These are phyloP conservation scores for Botia kubotai DNA, from an alignment of 2,797 vertebrate species.

Conservation along the genomic window DNA sequence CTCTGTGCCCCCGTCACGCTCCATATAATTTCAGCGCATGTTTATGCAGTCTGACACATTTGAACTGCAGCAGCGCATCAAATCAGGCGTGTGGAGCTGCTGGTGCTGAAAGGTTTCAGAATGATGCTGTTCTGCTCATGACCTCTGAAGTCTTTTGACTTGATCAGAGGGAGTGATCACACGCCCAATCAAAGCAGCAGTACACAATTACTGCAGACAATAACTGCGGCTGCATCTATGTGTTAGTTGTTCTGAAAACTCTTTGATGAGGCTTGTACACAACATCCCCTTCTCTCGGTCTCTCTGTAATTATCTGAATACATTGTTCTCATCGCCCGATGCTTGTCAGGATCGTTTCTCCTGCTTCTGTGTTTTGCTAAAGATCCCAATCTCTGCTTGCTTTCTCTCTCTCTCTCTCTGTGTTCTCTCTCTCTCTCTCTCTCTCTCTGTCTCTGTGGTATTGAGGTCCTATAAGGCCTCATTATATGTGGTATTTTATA, in stretches of 20 bases:
- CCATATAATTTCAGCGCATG: neutral
- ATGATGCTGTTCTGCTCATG: neutral
- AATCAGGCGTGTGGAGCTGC: neutral
- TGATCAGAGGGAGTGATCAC: neutral
- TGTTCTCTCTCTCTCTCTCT: neutral
- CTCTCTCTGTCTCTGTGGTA: slow-evolving; percentile 22
- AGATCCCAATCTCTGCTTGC: neutral
- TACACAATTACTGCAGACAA: slow-evolving; percentile 1
- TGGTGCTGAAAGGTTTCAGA: neutral
- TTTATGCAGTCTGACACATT: neutral
- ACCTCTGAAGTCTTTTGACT: slow-evolving; percentile 2
- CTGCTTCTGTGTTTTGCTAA: slow-evolving; percentile 1
- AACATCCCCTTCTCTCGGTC: neutral
- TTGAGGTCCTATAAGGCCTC: slow-evolving; percentile 47
- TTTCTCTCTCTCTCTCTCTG: slow-evolving; percentile 9
- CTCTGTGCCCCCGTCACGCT: too few species aligned
- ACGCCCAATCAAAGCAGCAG: neutral
- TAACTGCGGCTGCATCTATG: slow-evolving; percentile 3
- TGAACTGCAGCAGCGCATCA: neutral
- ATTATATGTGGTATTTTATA: slow-evolving; percentile 43
- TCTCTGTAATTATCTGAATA: slow-evolving; percentile 20
- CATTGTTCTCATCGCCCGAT: slow-evolving; percentile 16
- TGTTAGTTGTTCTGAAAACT: slow-evolving; percentile 5
- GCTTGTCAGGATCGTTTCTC: slow-evolving; percentile 20
- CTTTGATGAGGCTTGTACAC: neutral